phyloP scores from a whole-genome alignment of 37 sponge, comb jelly and placozoan genomes.

The Ephydatia muelleri region DNA sequence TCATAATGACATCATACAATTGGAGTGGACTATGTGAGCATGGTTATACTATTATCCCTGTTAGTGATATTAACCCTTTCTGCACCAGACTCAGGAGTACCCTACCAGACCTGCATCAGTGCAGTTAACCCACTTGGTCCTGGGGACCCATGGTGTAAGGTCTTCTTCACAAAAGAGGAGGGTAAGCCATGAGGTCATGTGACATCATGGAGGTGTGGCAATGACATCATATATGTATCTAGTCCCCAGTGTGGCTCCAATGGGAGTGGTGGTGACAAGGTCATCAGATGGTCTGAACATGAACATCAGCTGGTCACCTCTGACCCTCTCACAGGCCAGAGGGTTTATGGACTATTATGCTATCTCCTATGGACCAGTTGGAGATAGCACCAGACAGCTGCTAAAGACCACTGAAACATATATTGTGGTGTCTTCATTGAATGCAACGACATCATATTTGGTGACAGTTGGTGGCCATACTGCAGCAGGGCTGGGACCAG shows the following conservation, averaged over 20 bases:
- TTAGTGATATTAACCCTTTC: not conserved
- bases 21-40: not conserved
- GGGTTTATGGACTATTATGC: conserved; percentile 8
- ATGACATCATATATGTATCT: not conserved
- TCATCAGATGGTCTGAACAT: conserved; percentile 8
- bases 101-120: not conserved
- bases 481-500: not conserved
- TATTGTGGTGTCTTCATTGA: not conserved
- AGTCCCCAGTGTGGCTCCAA: conserved; percentile 14
- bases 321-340: conserved; percentile 44
- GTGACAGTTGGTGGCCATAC: not conserved
- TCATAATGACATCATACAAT: not conserved
- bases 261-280: conserved; percentile 4
- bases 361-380: conserved; percentile 6
- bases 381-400: not conserved
- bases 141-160: not conserved
- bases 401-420: not conserved
- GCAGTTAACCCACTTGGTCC: not conserved
- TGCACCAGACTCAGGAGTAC: not conserved
- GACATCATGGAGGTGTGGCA: not conserved
- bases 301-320: conserved; percentile 20
- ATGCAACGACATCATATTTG: not conserved
- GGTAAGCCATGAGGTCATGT: not conserved
- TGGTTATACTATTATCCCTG: not conserved
- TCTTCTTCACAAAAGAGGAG: not conserved